Base-by-base conservation (phyloP, 2,113 vertebrate species). In the Zonotrichia leucophrys region DNA sequence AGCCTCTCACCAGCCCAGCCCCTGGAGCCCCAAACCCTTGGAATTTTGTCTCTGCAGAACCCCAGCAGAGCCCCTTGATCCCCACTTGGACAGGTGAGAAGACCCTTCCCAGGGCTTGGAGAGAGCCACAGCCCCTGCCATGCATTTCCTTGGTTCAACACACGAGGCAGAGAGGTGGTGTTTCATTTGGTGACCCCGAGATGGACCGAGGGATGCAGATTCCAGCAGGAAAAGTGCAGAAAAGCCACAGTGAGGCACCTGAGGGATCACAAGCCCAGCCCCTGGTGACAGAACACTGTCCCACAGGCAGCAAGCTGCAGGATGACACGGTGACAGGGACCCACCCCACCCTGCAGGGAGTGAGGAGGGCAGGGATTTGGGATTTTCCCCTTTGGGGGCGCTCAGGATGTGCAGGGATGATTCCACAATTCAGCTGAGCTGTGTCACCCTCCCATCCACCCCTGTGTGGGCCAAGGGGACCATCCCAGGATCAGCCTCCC, bases 401-500 rank as follows among this genome's bases (percentile, higher is more conserved):
- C 17, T 46, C 37, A 13, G 66, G 83, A 47, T 50, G 78, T 6
- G 12, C 1, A 8, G 5, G 30, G 24, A 23, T 60, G 59, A 12
- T 31, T 87, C 42, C 18, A 1, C 11, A 53, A 35, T 5, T 7
- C 24, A 15, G 1, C 12, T 11, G 50, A 64, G 52, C 33, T 33
- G 37, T 7, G 12, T 15, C 73, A 28, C 58, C 19, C 2, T 15
- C 44, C 55, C 50, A 41, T 4, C 68, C 74, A 15, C 58, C 14
- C 73, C 44, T 23, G 3, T 18, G 37, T 11, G 49, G 72, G 13
- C 30, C 8, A 17, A 7, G 33, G 15, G 35, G 5, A 66, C 46
- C 53, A 27, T 1, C 39, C 25, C 37, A 9, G 56, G 8, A 31
- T 2, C 25, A 15, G 0, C 21, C 24, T 2, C 16, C 72, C 42